Percentiles rank a stretch among this genome's conserved stretches.
These are phyloP conservation scores for Lepilemur ruficaudatus DNA, from an alignment of 2,797 vertebrate genomes.

Conservation along the genomic window DNA sequence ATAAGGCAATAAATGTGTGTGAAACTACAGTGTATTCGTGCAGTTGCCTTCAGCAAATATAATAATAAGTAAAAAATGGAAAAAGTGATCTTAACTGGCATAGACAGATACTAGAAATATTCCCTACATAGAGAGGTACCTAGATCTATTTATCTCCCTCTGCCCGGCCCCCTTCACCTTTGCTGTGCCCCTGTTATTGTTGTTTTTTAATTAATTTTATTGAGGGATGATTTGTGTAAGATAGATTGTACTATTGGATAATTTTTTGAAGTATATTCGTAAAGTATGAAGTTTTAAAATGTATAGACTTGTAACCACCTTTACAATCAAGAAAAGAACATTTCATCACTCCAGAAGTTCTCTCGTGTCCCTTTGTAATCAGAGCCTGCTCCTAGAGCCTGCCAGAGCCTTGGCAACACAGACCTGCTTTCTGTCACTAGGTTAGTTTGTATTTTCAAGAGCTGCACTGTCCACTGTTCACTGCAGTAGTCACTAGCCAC, in stretches of 20 bases:
- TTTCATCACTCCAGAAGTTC: not conserved
- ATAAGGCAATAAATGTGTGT: not conserved
- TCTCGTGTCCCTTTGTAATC: not conserved
- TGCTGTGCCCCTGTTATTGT: not conserved
- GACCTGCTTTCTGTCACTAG: not conserved
- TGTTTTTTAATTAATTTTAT: not conserved
- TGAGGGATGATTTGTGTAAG: not conserved
- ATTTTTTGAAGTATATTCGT: not conserved
- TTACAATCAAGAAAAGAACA: not conserved
- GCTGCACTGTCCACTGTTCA: not conserved
- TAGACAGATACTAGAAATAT: rapidly evolving
- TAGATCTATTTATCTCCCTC: not conserved
- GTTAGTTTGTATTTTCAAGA: not conserved
- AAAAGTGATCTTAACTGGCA: not conserved
- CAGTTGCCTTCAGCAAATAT: not conserved
- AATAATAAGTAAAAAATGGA: not conserved
- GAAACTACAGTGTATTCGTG: no score
- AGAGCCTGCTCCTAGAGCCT: not conserved
- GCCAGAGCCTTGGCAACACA: not conserved
- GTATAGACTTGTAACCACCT: not conserved
- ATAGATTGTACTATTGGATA: not conserved
- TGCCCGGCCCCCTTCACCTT: not conserved
- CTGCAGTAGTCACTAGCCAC: not conserved
- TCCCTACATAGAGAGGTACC: not conserved
- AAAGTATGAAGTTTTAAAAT: no score